Base-by-base conservation (phyloP, 1,140 invertebrate species). In the Vanessa atalanta region DNA sequence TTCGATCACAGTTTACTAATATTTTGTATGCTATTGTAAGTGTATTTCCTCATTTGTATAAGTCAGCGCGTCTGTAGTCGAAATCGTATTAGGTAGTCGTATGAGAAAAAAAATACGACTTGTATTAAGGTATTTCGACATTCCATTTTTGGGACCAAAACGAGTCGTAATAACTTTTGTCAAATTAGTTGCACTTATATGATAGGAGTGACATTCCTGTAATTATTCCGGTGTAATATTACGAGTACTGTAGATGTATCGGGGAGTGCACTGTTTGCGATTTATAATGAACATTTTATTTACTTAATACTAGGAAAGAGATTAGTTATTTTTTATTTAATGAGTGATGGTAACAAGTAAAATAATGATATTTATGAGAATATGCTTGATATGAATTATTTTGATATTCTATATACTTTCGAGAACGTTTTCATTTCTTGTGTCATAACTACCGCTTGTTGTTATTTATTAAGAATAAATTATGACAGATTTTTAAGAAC, bases 301-400 rank as follows among this genome's bases (percentile, higher is more conserved):
- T 89, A 88, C 85, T 88, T 92, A 87, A 88, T 86, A 72, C 80
- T 86, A 89, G 84, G 80, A 79, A 87, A 87, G 89, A 90, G 88
- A 92, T 92, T 91, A 90, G 86, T 90, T 90, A 87, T 90, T 90
- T 81, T 89, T 88, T 89, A 90, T 92, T 90, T 90, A 88, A 87
- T 90, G 88, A 90, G 87, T 90, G 89, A 88, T 84, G 86, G 83
- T 88, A 90, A 91, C 85, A 88, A 81, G 77, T 88, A 86, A 83
- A 88, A 82, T 83, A 82, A 83, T 88, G 83, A 90, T 90, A 88
- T 90, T 91, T 89, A 89, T 89, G 86, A 81, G 86, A 84, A 87
- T 86, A 86, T 89, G 82, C 84, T 89, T 88, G 81, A 83, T 87
- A 88, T 83, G 82, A 85, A 88, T 83, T 88, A 88, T 66, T 85